Evolutionary conservation across 2,797 vertebrate species (phyloP).

Genomic region (Alcedo atthis): DNA sequence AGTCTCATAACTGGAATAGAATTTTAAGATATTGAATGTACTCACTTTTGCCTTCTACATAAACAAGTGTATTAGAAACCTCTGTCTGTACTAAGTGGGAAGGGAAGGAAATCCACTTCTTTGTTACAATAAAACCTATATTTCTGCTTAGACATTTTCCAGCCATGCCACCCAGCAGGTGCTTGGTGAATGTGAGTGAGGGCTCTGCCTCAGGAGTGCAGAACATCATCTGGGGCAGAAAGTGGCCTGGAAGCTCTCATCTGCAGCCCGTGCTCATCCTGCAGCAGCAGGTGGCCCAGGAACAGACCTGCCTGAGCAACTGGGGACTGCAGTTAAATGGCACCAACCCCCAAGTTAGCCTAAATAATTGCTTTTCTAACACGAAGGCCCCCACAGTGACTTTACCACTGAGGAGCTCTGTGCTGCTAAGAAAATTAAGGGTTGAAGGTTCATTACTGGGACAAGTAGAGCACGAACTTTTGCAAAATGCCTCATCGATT

Average conservation of each 20-base stretch:
- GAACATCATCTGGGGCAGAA: neutral
- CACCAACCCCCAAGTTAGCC: conserved; percentile 13
- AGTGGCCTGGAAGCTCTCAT: neutral
- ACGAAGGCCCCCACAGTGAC: neutral
- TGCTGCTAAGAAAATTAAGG: conserved; percentile 43
- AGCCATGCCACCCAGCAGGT: neutral
- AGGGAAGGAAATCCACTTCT: conserved; percentile 10
- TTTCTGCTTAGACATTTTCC: neutral
- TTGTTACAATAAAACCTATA: neutral
- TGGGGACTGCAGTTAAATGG: neutral
- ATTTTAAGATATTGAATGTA: neutral
- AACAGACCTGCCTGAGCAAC: neutral
- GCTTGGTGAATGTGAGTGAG: neutral
- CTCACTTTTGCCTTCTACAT: conserved; percentile 3
- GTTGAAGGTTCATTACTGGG: conserved; percentile 60
- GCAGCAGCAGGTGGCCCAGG: neutral
- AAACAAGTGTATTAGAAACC: neutral
- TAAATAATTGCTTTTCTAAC: conserved; percentile 52
- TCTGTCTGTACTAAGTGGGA: neutral
- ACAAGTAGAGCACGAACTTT: conserved; percentile 59
- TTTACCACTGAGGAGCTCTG: neutral
- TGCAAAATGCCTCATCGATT: conserved; percentile 56
- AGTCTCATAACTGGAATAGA: conserved; percentile 6
- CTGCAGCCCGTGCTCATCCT: neutral
- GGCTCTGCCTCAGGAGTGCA: neutral